Conservation (phyloP, 2,888 invertebrate species). For the Apantesis nais region DNA sequence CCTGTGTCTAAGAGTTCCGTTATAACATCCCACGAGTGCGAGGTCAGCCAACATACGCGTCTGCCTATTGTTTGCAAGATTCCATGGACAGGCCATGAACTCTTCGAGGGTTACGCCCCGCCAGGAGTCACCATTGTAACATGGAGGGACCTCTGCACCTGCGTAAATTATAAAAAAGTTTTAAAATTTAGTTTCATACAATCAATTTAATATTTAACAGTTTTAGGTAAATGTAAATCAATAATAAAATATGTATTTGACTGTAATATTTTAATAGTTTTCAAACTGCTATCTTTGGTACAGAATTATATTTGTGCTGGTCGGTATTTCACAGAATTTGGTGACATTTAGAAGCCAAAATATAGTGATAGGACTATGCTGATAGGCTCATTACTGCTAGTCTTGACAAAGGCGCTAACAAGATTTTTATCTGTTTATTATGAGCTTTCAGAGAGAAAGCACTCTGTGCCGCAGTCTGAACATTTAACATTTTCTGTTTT, state of each 20-base stretch:
- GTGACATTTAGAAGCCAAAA: not conserved
- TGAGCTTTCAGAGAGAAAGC: not conserved
- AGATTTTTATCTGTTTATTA: not conserved
- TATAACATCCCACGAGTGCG: constrained; percentile 97
- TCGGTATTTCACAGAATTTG: not conserved
- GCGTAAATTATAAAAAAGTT: constrained; percentile 14
- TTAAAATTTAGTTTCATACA: no score
- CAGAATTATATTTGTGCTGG: not conserved
- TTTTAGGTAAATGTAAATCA: not conserved
- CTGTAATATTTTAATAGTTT: not conserved
- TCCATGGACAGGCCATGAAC: constrained; percentile 96
- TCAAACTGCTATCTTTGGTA: not conserved
- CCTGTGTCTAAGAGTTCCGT: constrained; percentile 90
- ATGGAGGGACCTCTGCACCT: constrained; percentile 93
- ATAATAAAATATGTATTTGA: not conserved
- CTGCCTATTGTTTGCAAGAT: constrained; percentile 98
- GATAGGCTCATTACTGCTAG: not conserved
- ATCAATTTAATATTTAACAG: not conserved
- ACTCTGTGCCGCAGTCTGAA: not conserved
- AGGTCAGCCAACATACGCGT: constrained; percentile 99
- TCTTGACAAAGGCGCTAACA: not conserved
- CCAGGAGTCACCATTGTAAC: constrained; percentile 93
- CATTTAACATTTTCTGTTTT: not conserved
- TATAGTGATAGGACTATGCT: not conserved
- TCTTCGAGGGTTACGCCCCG: constrained; percentile 95